These are phyloP conservation scores for Eulemur rufifrons DNA, from an alignment of 2,113 vertebrate species.

Conservation along the genomic window DNA sequence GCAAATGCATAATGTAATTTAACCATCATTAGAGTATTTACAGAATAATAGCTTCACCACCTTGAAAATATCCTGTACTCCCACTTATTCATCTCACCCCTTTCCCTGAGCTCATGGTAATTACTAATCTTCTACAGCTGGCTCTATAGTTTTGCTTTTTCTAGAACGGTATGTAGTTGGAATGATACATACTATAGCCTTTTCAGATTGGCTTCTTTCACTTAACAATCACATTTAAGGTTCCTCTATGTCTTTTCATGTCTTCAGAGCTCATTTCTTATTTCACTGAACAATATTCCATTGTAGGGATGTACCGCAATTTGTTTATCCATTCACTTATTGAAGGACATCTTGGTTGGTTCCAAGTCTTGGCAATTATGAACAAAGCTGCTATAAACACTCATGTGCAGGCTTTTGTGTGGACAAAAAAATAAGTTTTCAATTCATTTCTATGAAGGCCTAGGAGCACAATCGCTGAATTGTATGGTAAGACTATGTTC, in stretches of 20 bases:
- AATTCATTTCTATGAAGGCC: neutral
- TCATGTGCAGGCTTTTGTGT: neutral
- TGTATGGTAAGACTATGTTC: neutral
- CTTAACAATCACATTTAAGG: neutral
- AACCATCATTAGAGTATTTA: neutral
- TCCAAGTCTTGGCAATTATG: neutral
- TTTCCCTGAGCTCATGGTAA: neutral
- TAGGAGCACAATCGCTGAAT: neutral
- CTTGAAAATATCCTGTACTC: neutral
- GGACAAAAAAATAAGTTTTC: neutral
- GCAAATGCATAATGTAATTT: neutral
- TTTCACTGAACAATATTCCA: neutral
- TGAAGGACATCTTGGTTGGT: neutral
- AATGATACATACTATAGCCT: neutral
- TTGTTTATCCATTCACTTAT: neutral
- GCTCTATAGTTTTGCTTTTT: neutral
- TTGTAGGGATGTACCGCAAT: neutral
- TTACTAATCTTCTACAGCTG: neutral
- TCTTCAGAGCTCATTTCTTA: neutral
- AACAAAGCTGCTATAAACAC: neutral
- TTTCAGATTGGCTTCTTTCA: neutral
- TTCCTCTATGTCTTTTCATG: neutral
- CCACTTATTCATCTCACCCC: neutral
- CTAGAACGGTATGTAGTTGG: neutral
- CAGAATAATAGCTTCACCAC: neutral